Percentiles rank a stretch among this genome's conserved stretches.
Conservation (phyloP, 2,888 invertebrate genomes). For the Lamproptera curius region DNA sequence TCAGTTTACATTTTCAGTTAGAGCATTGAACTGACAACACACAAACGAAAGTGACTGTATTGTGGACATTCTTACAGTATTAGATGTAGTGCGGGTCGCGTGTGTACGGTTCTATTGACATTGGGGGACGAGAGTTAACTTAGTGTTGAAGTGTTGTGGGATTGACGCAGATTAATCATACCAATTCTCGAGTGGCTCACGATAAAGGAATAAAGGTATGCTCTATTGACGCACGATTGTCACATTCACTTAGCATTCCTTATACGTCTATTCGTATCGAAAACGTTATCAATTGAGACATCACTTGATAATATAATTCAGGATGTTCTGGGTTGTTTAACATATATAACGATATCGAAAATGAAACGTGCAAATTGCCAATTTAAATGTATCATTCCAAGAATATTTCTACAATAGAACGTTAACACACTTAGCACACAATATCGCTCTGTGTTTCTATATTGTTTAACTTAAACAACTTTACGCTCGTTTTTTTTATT, state of each 20-base stretch:
- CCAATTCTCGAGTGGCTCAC: slow-evolving; percentile 38
- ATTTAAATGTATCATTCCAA: too few relatives aligned
- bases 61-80: slow-evolving; percentile 61
- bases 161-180: slow-evolving; percentile 46
- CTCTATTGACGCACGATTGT: slow-evolving; percentile 23
- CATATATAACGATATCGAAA: too few relatives aligned
- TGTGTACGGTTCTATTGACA: slow-evolving; percentile 10
- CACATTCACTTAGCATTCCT: slow-evolving; percentile 5
- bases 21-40: slow-evolving; percentile 43
- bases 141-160: slow-evolving; percentile 69
- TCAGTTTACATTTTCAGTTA: slow-evolving; percentile 68
- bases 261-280: background rate
- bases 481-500: too few relatives aligned
- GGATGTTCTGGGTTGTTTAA: too few relatives aligned
- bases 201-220: slow-evolving; percentile 71
- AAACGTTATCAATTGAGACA: too few relatives aligned
- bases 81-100: slow-evolving; percentile 43
- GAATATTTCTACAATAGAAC: too few relatives aligned
- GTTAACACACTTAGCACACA: too few relatives aligned
- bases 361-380: too few relatives aligned
- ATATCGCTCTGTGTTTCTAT: too few relatives aligned
- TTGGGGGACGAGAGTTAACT: slow-evolving; percentile 15
- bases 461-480: too few relatives aligned
- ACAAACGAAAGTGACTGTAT: slow-evolving; percentile 62
- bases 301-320: too few relatives aligned